Base-by-base conservation (phyloP, 2,888 invertebrate genomes). In the Hofmannophila pseudospretella region DNA sequence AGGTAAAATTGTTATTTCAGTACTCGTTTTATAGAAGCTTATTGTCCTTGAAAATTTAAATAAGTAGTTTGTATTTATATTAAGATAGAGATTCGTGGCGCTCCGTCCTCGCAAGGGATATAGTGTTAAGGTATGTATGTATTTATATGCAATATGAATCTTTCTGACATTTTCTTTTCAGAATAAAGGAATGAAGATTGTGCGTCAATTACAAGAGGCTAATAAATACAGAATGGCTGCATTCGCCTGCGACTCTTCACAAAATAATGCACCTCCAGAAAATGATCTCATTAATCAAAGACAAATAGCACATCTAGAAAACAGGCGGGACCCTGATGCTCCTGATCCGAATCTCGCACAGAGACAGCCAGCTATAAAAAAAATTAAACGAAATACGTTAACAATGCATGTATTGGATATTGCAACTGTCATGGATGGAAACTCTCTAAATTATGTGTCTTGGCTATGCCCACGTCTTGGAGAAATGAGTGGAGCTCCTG, bases 351-450 rank as follows among this genome's bases (percentile, higher is more conserved):
- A 78, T 36, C 63, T 62, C 25, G 70, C 67, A 41, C 69, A 68
- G 33, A 64, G 67, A 36, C 79, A 75, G 22, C 90, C 90, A 42
- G 68, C 71, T 38, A 70, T 77, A 1, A 92, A 91, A 54, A 91
- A 90, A 58, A 72, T 89, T 10, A 88, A 89, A 63, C 85, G 90
- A 44, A 93, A 93, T 56, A 91, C 92, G 12, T 88, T 96, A 64
- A 92, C 93, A 12, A 89, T 97, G 79, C 96, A 95, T 81, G 94
- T 96, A 8, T 88, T 97, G 52, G 96, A 97, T 77, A 93, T 97
- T 49, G 90, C 93, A 12, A 89, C 91, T 52, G 90, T 92, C 46
- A 64, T 95, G 42, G 77, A 89, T 54, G 89, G 89, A 11, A 89
- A 90, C 40, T 88, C 89, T 37, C 85, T 86, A 11, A 94, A 93